Conservation (phyloP, 1,140 invertebrate genomes). For the Drosophila ananassae region DNA sequence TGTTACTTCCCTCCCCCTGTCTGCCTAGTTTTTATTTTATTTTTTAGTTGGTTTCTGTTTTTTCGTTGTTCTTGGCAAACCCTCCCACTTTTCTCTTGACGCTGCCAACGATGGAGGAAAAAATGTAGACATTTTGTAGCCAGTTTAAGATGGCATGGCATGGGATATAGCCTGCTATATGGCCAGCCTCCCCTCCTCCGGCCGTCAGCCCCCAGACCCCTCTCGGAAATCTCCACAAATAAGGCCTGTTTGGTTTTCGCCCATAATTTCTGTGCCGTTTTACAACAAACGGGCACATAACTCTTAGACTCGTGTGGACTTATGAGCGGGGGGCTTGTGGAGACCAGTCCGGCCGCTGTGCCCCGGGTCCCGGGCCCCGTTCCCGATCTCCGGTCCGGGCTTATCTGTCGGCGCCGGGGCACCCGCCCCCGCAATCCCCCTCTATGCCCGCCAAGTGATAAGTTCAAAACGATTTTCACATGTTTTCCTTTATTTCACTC, state of each 20-base stretch:
- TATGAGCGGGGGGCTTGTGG: slow-evolving; percentile 18
- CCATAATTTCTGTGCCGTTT: slow-evolving; percentile 76
- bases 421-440: too few species aligned
- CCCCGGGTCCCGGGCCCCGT: slow-evolving; percentile 8
- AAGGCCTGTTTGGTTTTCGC: slow-evolving; percentile 75
- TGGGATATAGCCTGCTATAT: slow-evolving; percentile 18
- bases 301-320: slow-evolving; percentile 48
- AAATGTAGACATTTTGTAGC: slow-evolving; percentile 77
- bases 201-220: not conserved
- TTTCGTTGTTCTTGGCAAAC: slow-evolving; percentile 13
- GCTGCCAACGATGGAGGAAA: slow-evolving; percentile 5
- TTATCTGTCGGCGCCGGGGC: slow-evolving; percentile 60
- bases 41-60: slow-evolving; percentile 17
- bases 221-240: slow-evolving; percentile 21
- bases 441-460: slow-evolving; percentile 1
- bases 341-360: slow-evolving; percentile 9
- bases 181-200: not conserved
- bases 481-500: slow-evolving; percentile 58
- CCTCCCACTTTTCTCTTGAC: slow-evolving; percentile 39
- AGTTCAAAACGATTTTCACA: slow-evolving; percentile 76
- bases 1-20: slow-evolving; percentile 18
- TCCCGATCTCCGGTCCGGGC: slow-evolving; percentile 25
- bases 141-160: slow-evolving; percentile 64
- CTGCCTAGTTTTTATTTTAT: slow-evolving; percentile 7
- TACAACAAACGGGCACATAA: slow-evolving; percentile 78